Evolutionary conservation across 2,888 invertebrate species (phyloP), one percentile per base, ranked within the genome.

Genomic region (Invenusta paracnida): DNA sequence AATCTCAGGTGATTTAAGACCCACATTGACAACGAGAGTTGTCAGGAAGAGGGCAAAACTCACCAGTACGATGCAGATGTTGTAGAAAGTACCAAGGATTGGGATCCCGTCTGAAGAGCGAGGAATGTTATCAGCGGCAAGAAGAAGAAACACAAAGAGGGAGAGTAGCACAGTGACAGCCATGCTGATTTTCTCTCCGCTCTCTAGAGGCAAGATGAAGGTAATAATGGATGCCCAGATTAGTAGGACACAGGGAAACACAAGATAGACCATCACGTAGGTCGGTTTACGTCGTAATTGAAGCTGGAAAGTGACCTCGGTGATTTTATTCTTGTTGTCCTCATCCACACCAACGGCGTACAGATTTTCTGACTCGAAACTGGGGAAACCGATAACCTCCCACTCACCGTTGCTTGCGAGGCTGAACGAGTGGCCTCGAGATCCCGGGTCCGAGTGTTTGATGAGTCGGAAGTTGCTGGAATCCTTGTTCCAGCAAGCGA

Each of bases 401-500:
- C 85, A 85, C 29, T 85, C 85, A 17, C 85, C 85, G 29, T 85
- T 85, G 82, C 85, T 85, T 25, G 85, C 83, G 1, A 86, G 28
- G 0, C n/a, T 30, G 81, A 85, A 85, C 27, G 84, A 30, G 30
- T 85, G 85, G 1, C 66, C 83, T 1, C 66, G 31, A 23, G 23
- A n/a, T n/a, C 31, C 85, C 1, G 30, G 29, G 5, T 30, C 84
- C 5, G 85, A 28, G 81, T 85, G 81, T 30, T 85, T 85, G 1
- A 2, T 30, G 29, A 85, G 27, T n/a, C 30, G 27, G 85, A 85
- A 85, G 5, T 30, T 81, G 73, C 29, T n/a, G 85, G 81, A 82
- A 30, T 85, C 85, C 25, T 85, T 85, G 5, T 82, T 85, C 85
- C 85, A 85, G 28, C 81, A 30, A 25, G 83, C 30, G 85, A 85